A percentile compares a stretch with the other conserved stretches of the same genome.
Evolutionary conservation across 1,140 invertebrate species (phyloP).

Genomic region (Hyphantria cunea): DNA sequence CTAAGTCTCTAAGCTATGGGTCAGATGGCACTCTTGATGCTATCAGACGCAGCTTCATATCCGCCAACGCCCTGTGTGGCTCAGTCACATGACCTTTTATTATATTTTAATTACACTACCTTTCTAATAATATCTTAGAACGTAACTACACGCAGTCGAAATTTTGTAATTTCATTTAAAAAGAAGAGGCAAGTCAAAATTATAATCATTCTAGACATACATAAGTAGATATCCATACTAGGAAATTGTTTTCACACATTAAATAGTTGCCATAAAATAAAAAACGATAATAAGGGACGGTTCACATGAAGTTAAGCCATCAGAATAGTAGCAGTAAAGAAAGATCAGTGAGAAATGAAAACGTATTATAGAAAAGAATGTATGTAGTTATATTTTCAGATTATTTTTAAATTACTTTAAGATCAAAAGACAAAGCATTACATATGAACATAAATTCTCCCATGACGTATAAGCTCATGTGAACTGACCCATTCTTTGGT

Average conservation of each 20-base stretch:
- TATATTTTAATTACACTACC: constrained; percentile 12
- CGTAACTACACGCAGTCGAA: constrained; percentile 31
- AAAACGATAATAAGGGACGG: constrained; percentile 21
- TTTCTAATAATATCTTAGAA: constrained; percentile 28
- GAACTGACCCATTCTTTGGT: constrained; percentile 34
- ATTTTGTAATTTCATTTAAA: constrained; percentile 13
- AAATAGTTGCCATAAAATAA: constrained; percentile 21
- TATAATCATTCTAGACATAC: constrained; percentile 16
- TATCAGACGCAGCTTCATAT: constrained; percentile 56
- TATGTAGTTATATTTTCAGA: too few relatives aligned
- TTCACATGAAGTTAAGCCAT: constrained; percentile 21
- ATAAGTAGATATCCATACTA: constrained; percentile 2
- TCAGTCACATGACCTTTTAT: constrained; percentile 35
- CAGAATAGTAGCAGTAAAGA: constrained; percentile 1
- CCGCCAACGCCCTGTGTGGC: constrained; percentile 23
- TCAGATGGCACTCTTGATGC: constrained; percentile 73
- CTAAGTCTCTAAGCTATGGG: constrained; percentile 69
- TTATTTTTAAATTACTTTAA: too few relatives aligned
- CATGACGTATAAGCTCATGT: constrained; percentile 9
- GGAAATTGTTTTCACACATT: constrained; percentile 15
- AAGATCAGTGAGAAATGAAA: too few relatives aligned
- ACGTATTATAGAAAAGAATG: too few relatives aligned
- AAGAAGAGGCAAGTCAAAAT: constrained; percentile 22
- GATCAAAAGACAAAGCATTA: too few relatives aligned
- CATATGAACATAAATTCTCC: too few relatives aligned